These are phyloP conservation scores for Callipepla squamata DNA, from an alignment of 2,113 vertebrate species.

Conservation along the genomic window DNA sequence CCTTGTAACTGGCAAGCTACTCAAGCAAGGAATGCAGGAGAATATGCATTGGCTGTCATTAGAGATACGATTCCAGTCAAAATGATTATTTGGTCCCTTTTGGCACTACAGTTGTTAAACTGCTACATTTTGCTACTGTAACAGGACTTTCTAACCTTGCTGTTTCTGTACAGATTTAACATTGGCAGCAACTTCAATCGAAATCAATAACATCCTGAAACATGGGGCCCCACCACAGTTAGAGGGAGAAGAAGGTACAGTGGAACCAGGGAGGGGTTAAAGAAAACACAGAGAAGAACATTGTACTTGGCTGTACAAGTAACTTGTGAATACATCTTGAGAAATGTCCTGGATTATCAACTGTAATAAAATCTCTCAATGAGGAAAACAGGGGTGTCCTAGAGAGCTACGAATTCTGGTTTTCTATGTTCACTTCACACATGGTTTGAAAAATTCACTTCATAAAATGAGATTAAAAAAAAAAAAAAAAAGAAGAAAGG, in stretches of 20 bases:
- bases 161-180: conserved; percentile 6
- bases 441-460: conserved; percentile 11
- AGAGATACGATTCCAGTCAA: neutral
- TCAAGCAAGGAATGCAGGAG: neutral
- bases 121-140: conserved; percentile 42
- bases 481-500: neutral
- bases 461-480: neutral
- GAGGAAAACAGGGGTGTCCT: conserved; percentile 69
- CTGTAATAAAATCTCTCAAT: conserved; percentile 63
- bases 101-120: neutral
- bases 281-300: conserved; percentile 66
- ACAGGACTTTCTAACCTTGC: conserved; percentile 12
- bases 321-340: conserved; percentile 29
- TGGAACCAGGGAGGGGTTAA: conserved; percentile 63
- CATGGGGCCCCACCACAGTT: neutral
- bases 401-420: neutral
- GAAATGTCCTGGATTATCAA: conserved; percentile 68
- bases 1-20: neutral
- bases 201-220: conserved; percentile 13
- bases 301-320: conserved; percentile 64
- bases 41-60: neutral
- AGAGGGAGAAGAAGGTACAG: conserved; percentile 42
- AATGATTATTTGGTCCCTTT: conserved; percentile 5
- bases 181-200: neutral
- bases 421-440: conserved; percentile 34